Percentiles rank a stretch among this genome's conserved stretches.
Evolutionary conservation across 2,797 vertebrate species (phyloP).

Genomic region (Sphenodon punctatus): DNA sequence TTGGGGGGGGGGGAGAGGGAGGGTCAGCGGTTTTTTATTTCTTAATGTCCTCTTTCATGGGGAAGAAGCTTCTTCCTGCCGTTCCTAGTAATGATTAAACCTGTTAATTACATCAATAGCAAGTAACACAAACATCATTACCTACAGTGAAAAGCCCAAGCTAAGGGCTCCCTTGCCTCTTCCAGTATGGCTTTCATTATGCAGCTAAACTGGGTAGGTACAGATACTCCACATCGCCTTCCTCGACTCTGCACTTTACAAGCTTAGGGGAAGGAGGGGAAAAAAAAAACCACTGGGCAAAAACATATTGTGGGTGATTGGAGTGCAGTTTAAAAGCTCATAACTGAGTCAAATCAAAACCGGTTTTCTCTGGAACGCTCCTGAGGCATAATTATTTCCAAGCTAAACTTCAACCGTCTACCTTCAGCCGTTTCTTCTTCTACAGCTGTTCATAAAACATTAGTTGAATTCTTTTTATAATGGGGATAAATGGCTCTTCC

Average conservation of each 20-base stretch:
- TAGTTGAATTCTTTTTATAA: neutral
- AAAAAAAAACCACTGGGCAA: constrained; percentile 28
- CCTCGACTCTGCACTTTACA: constrained; percentile 11
- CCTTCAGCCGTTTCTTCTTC: neutral
- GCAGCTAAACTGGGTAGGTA: constrained; percentile 4
- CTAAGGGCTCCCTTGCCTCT: neutral
- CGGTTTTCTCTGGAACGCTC: constrained; percentile 16
- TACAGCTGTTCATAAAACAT: neutral
- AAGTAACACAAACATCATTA: neutral
- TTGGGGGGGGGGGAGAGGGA: no score
- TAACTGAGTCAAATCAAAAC: constrained; percentile 26
- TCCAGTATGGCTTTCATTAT: constrained; percentile 22
- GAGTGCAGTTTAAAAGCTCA: constrained; percentile 8
- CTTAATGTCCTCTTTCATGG: no score
- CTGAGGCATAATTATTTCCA: neutral
- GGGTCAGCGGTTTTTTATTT: no score
- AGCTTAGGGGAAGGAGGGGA: constrained; percentile 21
- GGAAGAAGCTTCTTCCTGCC: neutral
- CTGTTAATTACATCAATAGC: constrained; percentile 9
- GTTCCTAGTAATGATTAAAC: neutral
- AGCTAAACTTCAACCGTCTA: constrained; percentile 4
- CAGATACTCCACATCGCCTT: neutral
- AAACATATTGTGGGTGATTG: constrained; percentile 19
- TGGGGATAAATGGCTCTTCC: neutral
- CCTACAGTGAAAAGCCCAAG: neutral